phyloP scores from a whole-genome alignment of 1,140 invertebrate genomes.

The Cydia fagiglandana region DNA sequence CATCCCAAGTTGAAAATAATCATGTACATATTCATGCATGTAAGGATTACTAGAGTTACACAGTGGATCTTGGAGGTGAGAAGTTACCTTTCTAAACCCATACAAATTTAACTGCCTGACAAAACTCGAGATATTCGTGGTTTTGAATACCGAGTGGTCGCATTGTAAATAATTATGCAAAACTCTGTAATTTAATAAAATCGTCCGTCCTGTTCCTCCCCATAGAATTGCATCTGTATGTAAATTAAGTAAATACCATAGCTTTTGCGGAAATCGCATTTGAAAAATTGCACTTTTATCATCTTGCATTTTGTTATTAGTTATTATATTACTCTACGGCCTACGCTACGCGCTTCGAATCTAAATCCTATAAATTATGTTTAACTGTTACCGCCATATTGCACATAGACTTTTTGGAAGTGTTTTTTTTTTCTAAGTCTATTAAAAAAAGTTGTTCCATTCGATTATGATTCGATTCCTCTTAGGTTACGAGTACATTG shows the following conservation, averaged over 20 bases:
- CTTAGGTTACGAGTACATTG: too few relatives aligned
- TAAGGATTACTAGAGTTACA: constrained; percentile 80
- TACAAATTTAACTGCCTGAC: constrained; percentile 82
- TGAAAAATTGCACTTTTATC: constrained; percentile 75
- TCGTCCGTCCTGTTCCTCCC: constrained; percentile 77
- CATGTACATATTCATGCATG: constrained; percentile 81
- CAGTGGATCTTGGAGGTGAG: constrained; percentile 79
- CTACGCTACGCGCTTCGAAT: not conserved
- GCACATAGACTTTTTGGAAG: not conserved
- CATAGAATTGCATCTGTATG: constrained; percentile 79
- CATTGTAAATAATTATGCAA: constrained; percentile 79
- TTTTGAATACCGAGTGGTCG: constrained; percentile 81
- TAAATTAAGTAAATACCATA: constrained; percentile 81
- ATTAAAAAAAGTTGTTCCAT: too few relatives aligned
- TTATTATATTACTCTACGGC: not conserved
- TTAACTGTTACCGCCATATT: not conserved
- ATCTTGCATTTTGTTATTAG: constrained; percentile 69
- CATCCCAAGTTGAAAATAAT: constrained; percentile 78
- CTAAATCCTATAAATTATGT: not conserved
- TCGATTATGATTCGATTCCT: too few relatives aligned
- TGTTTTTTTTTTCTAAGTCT: not conserved
- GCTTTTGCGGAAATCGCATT: constrained; percentile 82
- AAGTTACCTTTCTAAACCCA: constrained; percentile 82
- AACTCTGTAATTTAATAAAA: constrained; percentile 80
- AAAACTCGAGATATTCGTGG: constrained; percentile 82